These are phyloP conservation scores for Brachyptera putata DNA, from an alignment of 2,888 invertebrate genomes.

Conservation along the genomic window DNA sequence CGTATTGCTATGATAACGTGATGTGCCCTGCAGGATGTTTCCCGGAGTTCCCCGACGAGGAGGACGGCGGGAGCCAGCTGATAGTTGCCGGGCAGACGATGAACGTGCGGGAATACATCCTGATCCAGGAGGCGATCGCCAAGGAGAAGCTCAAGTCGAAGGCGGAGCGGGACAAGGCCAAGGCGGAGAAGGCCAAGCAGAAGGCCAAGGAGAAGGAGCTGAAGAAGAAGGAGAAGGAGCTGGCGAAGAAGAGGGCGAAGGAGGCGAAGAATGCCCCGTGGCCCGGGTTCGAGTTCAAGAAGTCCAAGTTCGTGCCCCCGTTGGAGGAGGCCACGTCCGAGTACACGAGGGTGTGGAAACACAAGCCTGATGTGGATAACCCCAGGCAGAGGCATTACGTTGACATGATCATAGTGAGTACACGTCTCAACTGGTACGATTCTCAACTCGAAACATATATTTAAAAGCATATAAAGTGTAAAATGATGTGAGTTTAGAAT, in stretches of 20 bases:
- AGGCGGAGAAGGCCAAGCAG: slow-evolving; percentile 27
- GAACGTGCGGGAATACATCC: slow-evolving; percentile 56
- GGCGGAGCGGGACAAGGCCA: slow-evolving; percentile 32
- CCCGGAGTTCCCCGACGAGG: slow-evolving; percentile 67
- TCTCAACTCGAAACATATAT: no score
- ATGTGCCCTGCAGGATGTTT: slow-evolving; percentile 47
- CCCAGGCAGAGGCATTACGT: slow-evolving; percentile 58
- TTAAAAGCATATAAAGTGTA: no score
- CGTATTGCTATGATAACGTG: no score
- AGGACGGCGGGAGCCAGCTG: slow-evolving; percentile 58
- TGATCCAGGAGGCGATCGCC: slow-evolving; percentile 39
- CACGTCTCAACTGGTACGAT: no score
- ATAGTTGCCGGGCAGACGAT: slow-evolving; percentile 56
- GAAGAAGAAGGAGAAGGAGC: slow-evolving; percentile 46
- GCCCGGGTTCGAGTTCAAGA: slow-evolving; percentile 35
- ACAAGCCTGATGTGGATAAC: slow-evolving; percentile 50
- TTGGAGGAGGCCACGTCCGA: neutral
- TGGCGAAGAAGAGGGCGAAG: slow-evolving; percentile 32
- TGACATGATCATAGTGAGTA: slow-evolving; percentile 44
- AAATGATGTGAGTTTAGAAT: no score
- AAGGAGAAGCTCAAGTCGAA: slow-evolving; percentile 37
- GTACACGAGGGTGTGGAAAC: slow-evolving; percentile 46
- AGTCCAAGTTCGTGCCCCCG: slow-evolving; percentile 28
- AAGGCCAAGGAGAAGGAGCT: slow-evolving; percentile 20
- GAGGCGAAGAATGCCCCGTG: slow-evolving; percentile 43